Base-by-base conservation (phyloP, 2,113 vertebrate species). In the Falco punctatus region DNA sequence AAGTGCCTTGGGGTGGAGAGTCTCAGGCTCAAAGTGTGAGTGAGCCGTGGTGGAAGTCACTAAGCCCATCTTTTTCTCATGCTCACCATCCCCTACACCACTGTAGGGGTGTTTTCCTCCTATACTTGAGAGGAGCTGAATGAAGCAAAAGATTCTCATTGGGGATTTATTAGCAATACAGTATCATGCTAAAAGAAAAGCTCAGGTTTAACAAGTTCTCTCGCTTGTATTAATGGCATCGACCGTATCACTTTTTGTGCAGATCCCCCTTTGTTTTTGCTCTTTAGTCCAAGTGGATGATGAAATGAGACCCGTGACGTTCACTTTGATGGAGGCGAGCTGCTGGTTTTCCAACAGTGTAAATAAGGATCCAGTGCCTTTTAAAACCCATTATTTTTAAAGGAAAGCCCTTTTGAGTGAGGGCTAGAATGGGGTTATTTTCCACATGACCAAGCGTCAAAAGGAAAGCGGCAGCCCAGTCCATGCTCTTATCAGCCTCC, bases 381-480 rank as follows among this genome's bases (percentile, higher is more conserved):
- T 94, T 88, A 84, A 94, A 92, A 95, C 90, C 65, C 86, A 13
- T 81, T 40, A 74, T 54, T 94, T 95, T 92, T 94, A 81, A 94
- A 86, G 96, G 88, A 94, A 96, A 95, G 66, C 57, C 93, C 83
- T 92, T 96, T 81, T 84, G 86, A 95, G 65, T 22, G 83, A 89
- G 65, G 73, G 65, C 64, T 95, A 58, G 88, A 96, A 95, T 87
- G 61, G 90, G 65, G 57, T 79, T 87, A 94, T 94, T 95, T 97
- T 96, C 96, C 95, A 96, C 94, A 93, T 89, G 92, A 94, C 81
- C 91, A 94, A 92, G 38, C 57, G 8, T 35, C 96, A 92, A 96
- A 96, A 87, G 92, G 66, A 89, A 94, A 94, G 57, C 44, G 3
- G 77, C 91, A 87, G 89, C 81, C 66, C 65, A 15, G 52, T 26